A percentile compares a stretch with the other conserved stretches of the same genome.
phyloP scores from a whole-genome alignment of 2,888 invertebrate genomes.

The Boloria selene region DNA sequence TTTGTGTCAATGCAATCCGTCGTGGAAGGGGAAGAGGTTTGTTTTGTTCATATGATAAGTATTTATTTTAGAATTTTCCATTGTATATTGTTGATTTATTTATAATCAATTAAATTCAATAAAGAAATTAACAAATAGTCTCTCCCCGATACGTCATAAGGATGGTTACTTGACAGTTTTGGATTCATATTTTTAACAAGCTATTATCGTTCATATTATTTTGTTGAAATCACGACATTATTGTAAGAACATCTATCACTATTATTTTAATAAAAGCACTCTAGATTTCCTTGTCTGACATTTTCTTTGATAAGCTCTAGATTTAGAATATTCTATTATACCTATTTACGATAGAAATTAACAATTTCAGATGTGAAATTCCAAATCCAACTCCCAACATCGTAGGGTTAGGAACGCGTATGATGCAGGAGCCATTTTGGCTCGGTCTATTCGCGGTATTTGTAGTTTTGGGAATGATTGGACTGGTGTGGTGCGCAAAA shows the following conservation, averaged over 20 bases:
- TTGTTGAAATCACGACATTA: too few relatives aligned
- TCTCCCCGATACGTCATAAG: too few relatives aligned
- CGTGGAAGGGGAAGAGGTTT: constrained; percentile 85
- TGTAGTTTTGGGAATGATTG: constrained; percentile 89
- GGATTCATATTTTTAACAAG: too few relatives aligned
- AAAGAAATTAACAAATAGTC: too few relatives aligned
- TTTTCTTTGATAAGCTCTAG: background rate
- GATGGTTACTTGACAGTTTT: too few relatives aligned
- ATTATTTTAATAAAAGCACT: too few relatives aligned
- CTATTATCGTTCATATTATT: too few relatives aligned
- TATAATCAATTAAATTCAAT: too few relatives aligned
- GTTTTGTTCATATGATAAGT: too few relatives aligned
- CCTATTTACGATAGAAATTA: background rate
- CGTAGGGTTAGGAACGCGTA: constrained; percentile 86
- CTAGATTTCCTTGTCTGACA: too few relatives aligned
- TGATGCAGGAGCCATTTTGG: constrained; percentile 95
- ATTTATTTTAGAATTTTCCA: constrained; percentile 30
- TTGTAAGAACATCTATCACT: too few relatives aligned
- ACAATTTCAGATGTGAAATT: constrained; percentile 84
- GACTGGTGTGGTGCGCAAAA: constrained; percentile 91
- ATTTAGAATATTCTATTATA: background rate
- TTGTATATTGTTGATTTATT: too few relatives aligned
- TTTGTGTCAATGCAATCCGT: constrained; percentile 88
- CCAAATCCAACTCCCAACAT: constrained; percentile 80
- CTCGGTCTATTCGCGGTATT: constrained; percentile 92